Evolutionary conservation across 2,797 vertebrate species (phyloP), one percentile per base, ranked within the genome.

Genomic region (Epinephelus awoara): DNA sequence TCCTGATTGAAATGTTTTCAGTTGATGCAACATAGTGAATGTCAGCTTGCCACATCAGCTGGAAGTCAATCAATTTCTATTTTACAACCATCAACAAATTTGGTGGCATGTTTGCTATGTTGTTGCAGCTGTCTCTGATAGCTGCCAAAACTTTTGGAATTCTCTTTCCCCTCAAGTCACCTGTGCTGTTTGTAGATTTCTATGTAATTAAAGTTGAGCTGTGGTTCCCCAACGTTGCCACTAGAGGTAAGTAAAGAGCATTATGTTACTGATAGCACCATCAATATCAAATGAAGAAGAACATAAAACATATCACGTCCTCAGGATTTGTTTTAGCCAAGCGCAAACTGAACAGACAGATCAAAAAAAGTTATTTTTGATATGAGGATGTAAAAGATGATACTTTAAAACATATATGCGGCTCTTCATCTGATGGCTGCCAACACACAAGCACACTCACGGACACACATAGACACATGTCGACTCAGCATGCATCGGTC

Each of bases 401-500:
- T 34, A 27, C n/a, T 52, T 56, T 64, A 47, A 72, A 61, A 51
- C 13, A 27, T 2, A 61, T 34, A 27, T 15, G 49, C 27, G 23
- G 19, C 42, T 72, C 44, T 64, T 67, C 3, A n/a, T 67, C 19
- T 54, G 2, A 69, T 12, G 14, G 25, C 44, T 59, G 46, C 10
- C 47, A 18, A 57, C 21, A 61, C 47, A 42, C n/a, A 40, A 12
- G 12, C 21, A 65, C 23, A 34, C 25, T 47, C 38, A 27, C 1
- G 0, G 2, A 73, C 42, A 54, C n/a, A 67, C 14, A 72, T 1
- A 59, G 19, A 85, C 66, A 82, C 27, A 13, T 38, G 75, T 79
- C 52, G 49, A 79, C 79, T 77, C 75, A 73, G 77, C 67, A 75
- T 27, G 66, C 71, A 46, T 66, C 21, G 55, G 78, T 80, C 82